Conservation (phyloP, 2,113 vertebrate genomes). For the Zapornia atra region DNA sequence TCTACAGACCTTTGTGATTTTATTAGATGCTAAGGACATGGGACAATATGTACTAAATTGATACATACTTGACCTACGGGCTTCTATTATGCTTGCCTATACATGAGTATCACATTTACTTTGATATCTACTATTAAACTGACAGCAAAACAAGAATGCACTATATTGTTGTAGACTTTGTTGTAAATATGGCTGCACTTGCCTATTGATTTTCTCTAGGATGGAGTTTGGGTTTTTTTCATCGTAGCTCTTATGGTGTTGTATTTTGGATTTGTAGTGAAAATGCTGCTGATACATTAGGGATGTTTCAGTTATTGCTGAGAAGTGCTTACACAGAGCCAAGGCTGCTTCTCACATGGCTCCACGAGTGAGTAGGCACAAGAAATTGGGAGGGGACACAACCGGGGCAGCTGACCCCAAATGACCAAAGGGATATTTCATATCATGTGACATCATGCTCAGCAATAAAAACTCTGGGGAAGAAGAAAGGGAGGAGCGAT, state of each 20-base stretch:
- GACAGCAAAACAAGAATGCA: neutral
- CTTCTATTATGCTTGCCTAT: neutral
- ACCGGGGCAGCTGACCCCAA: neutral
- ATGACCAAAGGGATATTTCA: neutral
- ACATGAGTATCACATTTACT: neutral
- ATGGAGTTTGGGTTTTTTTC: neutral
- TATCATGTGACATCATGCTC: accelerated
- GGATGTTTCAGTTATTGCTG: neutral
- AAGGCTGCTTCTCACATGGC: neutral
- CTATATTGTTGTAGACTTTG: neutral
- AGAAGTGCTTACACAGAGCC: neutral
- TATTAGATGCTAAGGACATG: neutral
- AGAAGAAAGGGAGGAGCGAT: accelerated
- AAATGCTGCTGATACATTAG: neutral
- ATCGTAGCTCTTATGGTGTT: accelerated
- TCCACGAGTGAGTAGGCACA: accelerated
- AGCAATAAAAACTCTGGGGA: neutral
- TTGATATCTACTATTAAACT: neutral
- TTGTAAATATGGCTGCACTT: neutral
- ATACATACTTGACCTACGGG: accelerated
- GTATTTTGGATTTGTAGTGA: neutral
- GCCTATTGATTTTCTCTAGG: neutral
- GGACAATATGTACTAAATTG: accelerated
- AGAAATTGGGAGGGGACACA: neutral
- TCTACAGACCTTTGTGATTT: neutral